A percentile compares a stretch with the other conserved stretches of the same genome.
Evolutionary conservation across 2,113 vertebrate species (phyloP).

Genomic region (Oreochromis spilurus): DNA sequence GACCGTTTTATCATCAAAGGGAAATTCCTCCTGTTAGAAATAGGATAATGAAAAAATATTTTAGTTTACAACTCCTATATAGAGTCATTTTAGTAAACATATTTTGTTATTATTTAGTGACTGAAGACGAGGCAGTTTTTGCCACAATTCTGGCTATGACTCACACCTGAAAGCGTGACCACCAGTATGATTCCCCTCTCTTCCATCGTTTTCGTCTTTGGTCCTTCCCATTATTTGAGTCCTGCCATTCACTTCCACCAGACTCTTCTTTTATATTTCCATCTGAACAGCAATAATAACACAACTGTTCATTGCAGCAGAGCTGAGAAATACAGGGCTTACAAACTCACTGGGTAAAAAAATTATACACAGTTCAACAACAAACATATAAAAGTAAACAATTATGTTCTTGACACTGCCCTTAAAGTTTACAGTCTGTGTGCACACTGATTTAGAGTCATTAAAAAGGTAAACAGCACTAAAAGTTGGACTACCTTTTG

Average conservation of each 20-base stretch:
- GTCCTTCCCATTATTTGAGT: background rate
- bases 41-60: background rate
- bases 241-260: background rate
- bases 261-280: slow-evolving; percentile 39
- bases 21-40: slow-evolving; percentile 66
- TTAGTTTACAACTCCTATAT: background rate
- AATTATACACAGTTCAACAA: slow-evolving; percentile 51
- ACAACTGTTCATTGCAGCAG: background rate
- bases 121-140: background rate
- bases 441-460: background rate
- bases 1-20: slow-evolving; percentile 61
- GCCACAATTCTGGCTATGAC: background rate
- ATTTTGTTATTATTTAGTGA: background rate
- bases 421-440: background rate
- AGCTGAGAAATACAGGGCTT: background rate
- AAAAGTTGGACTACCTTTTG: slow-evolving; percentile 61
- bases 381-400: background rate
- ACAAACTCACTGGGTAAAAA: slow-evolving; percentile 62
- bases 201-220: slow-evolving; percentile 19
- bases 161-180: slow-evolving; percentile 60
- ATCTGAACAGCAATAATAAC: slow-evolving; percentile 23
- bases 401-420: background rate
- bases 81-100: background rate
- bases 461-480: background rate
- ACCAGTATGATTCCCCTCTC: slow-evolving; percentile 52